Evolutionary conservation across 1,140 invertebrate genomes (phyloP).

Genomic region (Elymnias hypermnestra): DNA sequence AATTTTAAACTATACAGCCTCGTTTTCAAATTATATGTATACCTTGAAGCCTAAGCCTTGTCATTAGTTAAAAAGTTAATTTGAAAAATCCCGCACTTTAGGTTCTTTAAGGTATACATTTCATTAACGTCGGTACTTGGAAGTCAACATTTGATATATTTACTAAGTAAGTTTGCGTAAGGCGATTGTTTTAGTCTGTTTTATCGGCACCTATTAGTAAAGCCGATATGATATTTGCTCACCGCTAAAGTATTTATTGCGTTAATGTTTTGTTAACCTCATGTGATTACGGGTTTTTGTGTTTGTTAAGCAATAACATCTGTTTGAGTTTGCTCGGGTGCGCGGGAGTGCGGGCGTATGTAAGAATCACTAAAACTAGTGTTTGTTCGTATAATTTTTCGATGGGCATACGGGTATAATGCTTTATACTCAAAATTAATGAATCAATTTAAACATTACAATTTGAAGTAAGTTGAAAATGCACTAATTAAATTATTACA

Average conservation of each 20-base stretch:
- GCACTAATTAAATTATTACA: no score
- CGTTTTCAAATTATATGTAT: no score
- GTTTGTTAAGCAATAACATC: conserved; percentile 67
- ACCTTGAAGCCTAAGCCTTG: no score
- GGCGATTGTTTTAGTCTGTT: conserved; percentile 47
- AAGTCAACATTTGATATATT: conserved; percentile 39
- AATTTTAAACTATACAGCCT: no score
- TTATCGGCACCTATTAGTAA: conserved; percentile 62
- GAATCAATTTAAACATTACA: no score
- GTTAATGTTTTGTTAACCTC: conserved; percentile 68
- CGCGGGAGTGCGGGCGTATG: conserved; percentile 32
- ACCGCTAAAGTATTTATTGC: conserved; percentile 62
- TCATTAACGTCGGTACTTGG: conserved; percentile 14
- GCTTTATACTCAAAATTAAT: no score
- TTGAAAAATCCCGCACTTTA: no score
- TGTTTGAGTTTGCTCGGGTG: conserved; percentile 47
- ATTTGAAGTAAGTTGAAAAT: no score
- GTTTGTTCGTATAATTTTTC: conserved; percentile 13
- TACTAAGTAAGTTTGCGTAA: conserved; percentile 37
- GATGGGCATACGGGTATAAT: not conserved
- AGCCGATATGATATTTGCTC: conserved; percentile 42
- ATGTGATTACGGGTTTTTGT: conserved; percentile 66
- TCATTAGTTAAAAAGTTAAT: no score
- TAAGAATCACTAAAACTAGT: conserved; percentile 18
- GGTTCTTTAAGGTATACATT: not conserved